A percentile compares a stretch with the other conserved stretches of the same genome.
phyloP scores from a whole-genome alignment of 2,797 vertebrate species.

The Gymnoscopelus braueri region DNA sequence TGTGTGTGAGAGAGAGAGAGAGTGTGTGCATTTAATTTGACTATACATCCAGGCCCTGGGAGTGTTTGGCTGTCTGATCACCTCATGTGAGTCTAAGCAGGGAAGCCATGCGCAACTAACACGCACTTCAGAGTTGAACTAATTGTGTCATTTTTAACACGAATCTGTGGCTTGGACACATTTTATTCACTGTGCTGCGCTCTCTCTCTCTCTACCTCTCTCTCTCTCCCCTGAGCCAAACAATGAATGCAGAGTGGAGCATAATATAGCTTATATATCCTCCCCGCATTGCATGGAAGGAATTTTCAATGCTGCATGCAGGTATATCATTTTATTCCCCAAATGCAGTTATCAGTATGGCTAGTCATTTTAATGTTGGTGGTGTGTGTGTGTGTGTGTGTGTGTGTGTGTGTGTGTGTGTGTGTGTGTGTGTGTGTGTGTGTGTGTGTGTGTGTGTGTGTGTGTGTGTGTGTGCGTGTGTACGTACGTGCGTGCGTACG shows the following conservation, averaged over 20 bases:
- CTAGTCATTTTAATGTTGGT: not conserved
- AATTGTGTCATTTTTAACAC: constrained; percentile 84
- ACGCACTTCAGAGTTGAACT: constrained; percentile 81
- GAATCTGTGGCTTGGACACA: constrained; percentile 73
- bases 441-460: constrained; percentile 16
- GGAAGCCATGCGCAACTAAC: constrained; percentile 78
- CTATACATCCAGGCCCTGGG: constrained; percentile 72
- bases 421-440: constrained; percentile 27
- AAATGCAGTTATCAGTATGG: constrained; percentile 27
- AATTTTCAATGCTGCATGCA: constrained; percentile 68
- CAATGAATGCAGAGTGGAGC: constrained; percentile 63
- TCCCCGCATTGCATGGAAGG: constrained; percentile 46
- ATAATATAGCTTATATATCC: constrained; percentile 43
- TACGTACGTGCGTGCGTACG: constrained; percentile 7
- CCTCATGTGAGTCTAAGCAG: constrained; percentile 78
- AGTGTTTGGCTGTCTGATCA: constrained; percentile 78
- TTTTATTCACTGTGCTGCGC: constrained; percentile 61
- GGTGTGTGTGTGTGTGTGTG: constrained; percentile 10
- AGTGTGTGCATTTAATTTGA: constrained; percentile 67
- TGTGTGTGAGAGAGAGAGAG: constrained; percentile 24
- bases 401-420: constrained; percentile 19
- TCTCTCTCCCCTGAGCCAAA: constrained; percentile 68
- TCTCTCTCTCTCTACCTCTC: constrained; percentile 6
- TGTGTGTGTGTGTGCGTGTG: constrained; percentile 18
- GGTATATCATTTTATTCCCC: constrained; percentile 69